A percentile compares a stretch with the other conserved stretches of the same genome.
phyloP scores from a whole-genome alignment of 23 tunicate genomes.

The Styela clava region DNA sequence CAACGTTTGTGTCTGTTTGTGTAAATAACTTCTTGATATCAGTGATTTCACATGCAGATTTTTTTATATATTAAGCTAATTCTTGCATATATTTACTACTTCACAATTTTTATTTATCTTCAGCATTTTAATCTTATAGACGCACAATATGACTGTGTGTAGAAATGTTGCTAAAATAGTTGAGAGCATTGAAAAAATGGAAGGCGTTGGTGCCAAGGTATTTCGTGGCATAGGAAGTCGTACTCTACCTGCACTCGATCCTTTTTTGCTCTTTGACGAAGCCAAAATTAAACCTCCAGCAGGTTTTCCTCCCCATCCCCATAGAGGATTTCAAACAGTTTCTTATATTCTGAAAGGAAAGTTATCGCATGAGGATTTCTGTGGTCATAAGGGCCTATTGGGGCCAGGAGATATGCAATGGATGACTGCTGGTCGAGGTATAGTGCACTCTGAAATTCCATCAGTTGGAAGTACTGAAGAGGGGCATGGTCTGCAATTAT shows the following conservation, averaged over 20 bases:
- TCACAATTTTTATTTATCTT: too few relatives aligned
- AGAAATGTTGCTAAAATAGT: conserved; percentile 22
- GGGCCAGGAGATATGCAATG: conserved; percentile 59
- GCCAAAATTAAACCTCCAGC: conserved; percentile 53
- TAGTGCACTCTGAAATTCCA: conserved; percentile 77
- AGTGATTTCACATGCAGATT: too few relatives aligned
- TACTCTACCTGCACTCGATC: conserved; percentile 56
- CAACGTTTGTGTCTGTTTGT: too few relatives aligned
- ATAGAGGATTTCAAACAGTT: conserved; percentile 77
- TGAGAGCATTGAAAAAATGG: conserved; percentile 46
- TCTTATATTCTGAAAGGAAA: conserved; percentile 57
- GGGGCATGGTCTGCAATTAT: conserved; percentile 37
- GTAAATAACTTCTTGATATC: too few relatives aligned
- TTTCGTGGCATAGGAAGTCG: conserved; percentile 54
- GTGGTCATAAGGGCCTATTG: conserved; percentile 60
- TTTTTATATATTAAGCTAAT: too few relatives aligned
- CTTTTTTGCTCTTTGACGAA: conserved; percentile 66
- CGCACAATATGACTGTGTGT: background rate
- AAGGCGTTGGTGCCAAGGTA: conserved; percentile 75
- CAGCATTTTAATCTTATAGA: too few relatives aligned
- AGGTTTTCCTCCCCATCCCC: conserved; percentile 73
- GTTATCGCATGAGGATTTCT: conserved; percentile 71
- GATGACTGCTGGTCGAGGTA: conserved; percentile 88
- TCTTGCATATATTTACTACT: too few relatives aligned
- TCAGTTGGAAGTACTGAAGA: conserved; percentile 38